Evolutionary conservation across 92 coral and sea anemone species (phyloP), one percentile per base, ranked within the genome.

Genomic region (Micromussa lordhowensis): DNA sequence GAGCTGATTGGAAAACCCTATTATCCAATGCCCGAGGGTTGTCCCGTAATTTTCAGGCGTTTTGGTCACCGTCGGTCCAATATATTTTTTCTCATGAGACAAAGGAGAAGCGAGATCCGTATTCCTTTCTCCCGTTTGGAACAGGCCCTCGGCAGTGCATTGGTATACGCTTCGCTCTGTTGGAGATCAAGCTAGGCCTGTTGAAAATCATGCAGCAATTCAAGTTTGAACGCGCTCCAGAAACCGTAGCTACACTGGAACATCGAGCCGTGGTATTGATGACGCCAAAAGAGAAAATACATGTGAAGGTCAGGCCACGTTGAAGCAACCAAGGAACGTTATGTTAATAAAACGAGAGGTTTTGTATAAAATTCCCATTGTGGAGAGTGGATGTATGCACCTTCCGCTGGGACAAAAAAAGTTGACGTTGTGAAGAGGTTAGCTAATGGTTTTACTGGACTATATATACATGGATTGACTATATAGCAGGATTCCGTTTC

Each of bases 91-190:
- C 94, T 7, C 80, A 92, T 1, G 92, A 94, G 17, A 94, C 97
- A 0, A 94, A 88, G 57, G 90, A 71, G 31, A 88, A 92, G 68
- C 94, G 97, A 24, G 84, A 90, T 18, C 95, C 95, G 4, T 92
- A 87, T 63, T 78, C 88, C 9, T 93, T 34, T 75, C n/a, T 77
- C 14, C 96, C 96, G 32, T 93, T 93, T 49, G 96, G 96, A 3
- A 48, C 63, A 0, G 96, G 96, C 21, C 96, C 96, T 0, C 92
- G 96, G 0, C 86, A 84, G n/a, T 93, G 96, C 76, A 68, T 93
- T 5, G 96, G 96, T 1, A 91, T 91, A 88, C 82, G 94, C 14
- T 76, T 87, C 21, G 95, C 97, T 34, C 76, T 92, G 55, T n/a
- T 87, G 51, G 95, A 94, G 75, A 86, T 87, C 36, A 92, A 94